These are phyloP conservation scores for Bubo bubo DNA, from an alignment of 2,113 vertebrate genomes.

Conservation along the genomic window DNA sequence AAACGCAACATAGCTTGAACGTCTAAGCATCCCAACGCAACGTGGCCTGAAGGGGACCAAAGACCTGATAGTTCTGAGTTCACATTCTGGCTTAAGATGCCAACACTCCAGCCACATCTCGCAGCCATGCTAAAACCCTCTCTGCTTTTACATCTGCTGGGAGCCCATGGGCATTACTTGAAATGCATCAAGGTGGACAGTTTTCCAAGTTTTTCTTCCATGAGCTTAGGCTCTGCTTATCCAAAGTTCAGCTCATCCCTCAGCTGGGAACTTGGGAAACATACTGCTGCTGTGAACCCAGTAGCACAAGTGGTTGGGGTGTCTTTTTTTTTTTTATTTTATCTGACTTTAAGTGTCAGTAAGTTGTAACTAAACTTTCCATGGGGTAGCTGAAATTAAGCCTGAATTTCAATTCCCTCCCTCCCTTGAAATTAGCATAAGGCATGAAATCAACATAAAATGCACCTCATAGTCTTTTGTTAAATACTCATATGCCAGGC, in stretches of 20 bases:
- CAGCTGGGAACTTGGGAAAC: not conserved
- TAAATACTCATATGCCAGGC: not conserved
- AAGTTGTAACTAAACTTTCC: not conserved
- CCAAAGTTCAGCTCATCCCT: not conserved
- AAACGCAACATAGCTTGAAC: not conserved
- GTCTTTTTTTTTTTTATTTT: not conserved
- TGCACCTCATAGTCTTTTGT: not conserved
- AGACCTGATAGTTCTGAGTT: too few relatives aligned
- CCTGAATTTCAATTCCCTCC: not conserved
- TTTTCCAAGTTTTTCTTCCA: not conserved
- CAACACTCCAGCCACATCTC: not conserved
- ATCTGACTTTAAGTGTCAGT: not conserved
- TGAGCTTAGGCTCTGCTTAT: not conserved
- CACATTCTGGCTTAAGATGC: not conserved
- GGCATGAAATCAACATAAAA: not conserved
- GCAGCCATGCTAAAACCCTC: not conserved
- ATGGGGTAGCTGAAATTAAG: not conserved
- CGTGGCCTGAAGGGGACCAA: not conserved
- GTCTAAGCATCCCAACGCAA: not conserved
- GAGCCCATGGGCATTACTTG: not conserved
- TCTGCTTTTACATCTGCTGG: not conserved
- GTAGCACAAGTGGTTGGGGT: not conserved
- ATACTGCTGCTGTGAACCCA: too few relatives aligned
- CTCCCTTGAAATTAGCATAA: not conserved
- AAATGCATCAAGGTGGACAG: not conserved